Evolutionary conservation across 2,888 invertebrate genomes (phyloP).

Genomic region (Habrosyne pyritoides): DNA sequence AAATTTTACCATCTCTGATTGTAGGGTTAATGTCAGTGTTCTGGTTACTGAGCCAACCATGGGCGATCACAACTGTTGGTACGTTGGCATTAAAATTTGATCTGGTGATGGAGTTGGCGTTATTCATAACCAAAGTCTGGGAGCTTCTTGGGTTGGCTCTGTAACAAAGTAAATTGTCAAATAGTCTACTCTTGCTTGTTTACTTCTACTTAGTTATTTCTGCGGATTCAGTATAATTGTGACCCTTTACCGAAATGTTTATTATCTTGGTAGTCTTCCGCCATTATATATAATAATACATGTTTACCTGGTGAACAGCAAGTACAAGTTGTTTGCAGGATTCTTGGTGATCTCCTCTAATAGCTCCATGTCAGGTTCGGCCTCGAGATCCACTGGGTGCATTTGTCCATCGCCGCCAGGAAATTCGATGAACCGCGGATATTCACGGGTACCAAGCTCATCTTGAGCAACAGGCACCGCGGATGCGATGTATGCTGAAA

Average conservation of each 20-base stretch:
- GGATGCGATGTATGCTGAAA: constrained; percentile 38
- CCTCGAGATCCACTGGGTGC: constrained; percentile 51
- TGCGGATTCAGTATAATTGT: too few relatives aligned
- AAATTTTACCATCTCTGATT: constrained; percentile 31
- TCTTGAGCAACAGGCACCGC: constrained; percentile 40
- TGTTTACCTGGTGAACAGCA: constrained; percentile 47
- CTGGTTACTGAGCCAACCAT: constrained; percentile 60
- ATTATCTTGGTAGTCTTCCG: too few relatives aligned
- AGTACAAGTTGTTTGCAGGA: constrained; percentile 47
- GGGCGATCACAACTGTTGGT: constrained; percentile 51
- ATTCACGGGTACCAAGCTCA: constrained; percentile 24
- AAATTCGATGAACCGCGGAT: constrained; percentile 48
- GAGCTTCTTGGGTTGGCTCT: constrained; percentile 42
- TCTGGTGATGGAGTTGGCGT: constrained; percentile 41
- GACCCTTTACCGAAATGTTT: too few relatives aligned
- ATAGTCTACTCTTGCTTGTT: too few relatives aligned
- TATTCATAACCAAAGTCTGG: constrained; percentile 43
- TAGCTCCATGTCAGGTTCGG: constrained; percentile 36
- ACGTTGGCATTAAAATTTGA: constrained; percentile 53
- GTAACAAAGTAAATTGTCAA: constrained; percentile 19
- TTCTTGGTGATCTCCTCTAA: constrained; percentile 47
- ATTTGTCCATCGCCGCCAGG: constrained; percentile 48
- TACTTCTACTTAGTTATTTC: too few relatives aligned
- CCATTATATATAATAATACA: too few relatives aligned
- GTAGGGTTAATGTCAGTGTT: constrained; percentile 46